Evolutionary conservation across 2,113 vertebrate genomes (phyloP).

Genomic region (Corydoras maculifer): DNA sequence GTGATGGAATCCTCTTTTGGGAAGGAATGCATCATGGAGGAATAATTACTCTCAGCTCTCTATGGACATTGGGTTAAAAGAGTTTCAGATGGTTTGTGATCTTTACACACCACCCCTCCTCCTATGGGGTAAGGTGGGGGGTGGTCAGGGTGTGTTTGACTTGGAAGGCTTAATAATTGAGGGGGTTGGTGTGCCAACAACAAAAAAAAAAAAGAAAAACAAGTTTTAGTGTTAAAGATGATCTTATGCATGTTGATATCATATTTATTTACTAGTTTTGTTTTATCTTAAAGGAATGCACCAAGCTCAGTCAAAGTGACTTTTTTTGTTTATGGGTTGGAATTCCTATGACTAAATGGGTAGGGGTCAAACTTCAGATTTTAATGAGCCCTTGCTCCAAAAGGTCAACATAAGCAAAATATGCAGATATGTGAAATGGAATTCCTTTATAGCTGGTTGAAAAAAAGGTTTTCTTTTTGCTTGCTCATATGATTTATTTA

Average conservation of each 20-base stretch:
- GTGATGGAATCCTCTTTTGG: constrained; percentile 55
- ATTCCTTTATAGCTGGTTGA: background rate
- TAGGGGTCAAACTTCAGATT: constrained; percentile 20
- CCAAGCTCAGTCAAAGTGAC: background rate
- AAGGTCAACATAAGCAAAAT: constrained; percentile 27
- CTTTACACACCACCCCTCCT: constrained; percentile 58
- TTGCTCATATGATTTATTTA: constrained; percentile 50
- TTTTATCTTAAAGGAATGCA: no score
- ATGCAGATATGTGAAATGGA: constrained; percentile 29
- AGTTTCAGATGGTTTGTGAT: constrained; percentile 67
- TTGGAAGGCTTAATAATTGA: constrained; percentile 52
- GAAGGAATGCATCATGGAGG: constrained; percentile 63
- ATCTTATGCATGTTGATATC: background rate
- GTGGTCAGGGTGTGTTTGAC: constrained; percentile 63
- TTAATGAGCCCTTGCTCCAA: constrained; percentile 26
- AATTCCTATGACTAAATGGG: constrained; percentile 14
- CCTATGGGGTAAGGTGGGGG: constrained; percentile 41
- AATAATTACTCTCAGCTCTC: constrained; percentile 64
- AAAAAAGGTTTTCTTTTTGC: no score
- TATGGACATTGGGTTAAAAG: constrained; percentile 62
- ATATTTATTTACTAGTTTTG: no score
- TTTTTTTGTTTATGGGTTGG: background rate
- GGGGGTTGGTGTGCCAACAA: constrained; percentile 53
- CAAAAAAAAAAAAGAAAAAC: background rate
- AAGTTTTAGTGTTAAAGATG: background rate